Evolutionary conservation across 2,888 invertebrate genomes (phyloP), one percentile per base, ranked within the genome.

Genomic region (Pogonocherus hispidulus): DNA sequence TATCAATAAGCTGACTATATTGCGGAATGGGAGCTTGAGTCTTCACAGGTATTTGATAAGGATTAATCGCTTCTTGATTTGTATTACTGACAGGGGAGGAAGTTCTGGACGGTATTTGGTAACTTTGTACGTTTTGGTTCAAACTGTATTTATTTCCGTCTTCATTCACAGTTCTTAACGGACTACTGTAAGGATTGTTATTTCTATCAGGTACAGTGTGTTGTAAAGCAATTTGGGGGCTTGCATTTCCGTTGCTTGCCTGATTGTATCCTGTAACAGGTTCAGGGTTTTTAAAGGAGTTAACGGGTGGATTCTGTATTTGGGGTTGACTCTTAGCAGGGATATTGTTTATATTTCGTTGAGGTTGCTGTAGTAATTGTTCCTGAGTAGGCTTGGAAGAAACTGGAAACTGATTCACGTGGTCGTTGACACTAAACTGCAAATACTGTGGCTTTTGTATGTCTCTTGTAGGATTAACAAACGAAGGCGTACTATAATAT

Each of bases 341-440:
- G 5, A 22, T 8, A 1, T n/a, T 37, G 20, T 37, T 46, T 5
- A 19, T 22, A 32, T 49, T 47, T 47, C 6, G 16, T 49, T 57
- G 9, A 14, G 16, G 9, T 35, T 18, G 19, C 23, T 62, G 23
- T 6, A 20, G 23, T n/a, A 44, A 22, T 18, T 47, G 49, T 18
- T 63, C 44, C 20, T 35, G 66, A 27, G 51, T 57, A 46, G 51
- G 66, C 20, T 37, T 57, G 6, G 63, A 35, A 27, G 49, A 20
- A 18, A 64, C 6, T 11, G 47, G 11, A 35, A 49, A 11, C 11
- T 60, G 65, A 18, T 68, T 35, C 5, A 66, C 54, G 54, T 63
- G 63, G 16, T 67, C 49, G 1, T 72, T 67, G 8, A 60, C 20
- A 37, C 27, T 37, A 41, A 64, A 72, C 14, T 67, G 67, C 22